Evolutionary conservation across 2,888 invertebrate genomes (phyloP).

Genomic region (Xanthia togata): DNA sequence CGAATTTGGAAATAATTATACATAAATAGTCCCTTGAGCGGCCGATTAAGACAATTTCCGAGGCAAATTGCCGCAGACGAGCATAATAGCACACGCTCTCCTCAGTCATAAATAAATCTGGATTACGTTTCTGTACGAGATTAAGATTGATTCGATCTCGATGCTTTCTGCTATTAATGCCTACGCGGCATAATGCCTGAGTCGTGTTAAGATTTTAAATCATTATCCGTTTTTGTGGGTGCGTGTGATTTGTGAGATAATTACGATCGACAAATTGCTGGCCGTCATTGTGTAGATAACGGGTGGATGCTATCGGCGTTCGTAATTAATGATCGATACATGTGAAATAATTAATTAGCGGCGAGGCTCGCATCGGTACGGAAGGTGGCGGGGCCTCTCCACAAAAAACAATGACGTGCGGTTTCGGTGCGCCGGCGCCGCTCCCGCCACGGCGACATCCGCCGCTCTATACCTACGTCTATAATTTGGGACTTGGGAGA

Average conservation of each 20-base stretch:
- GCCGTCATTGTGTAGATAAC: constrained; percentile 88
- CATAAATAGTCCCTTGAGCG: constrained; percentile 91
- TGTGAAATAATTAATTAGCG: constrained; percentile 90
- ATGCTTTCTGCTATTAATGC: constrained; percentile 89
- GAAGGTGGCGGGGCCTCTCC: constrained; percentile 81
- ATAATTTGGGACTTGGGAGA: constrained; percentile 89
- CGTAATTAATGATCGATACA: constrained; percentile 90
- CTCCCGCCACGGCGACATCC: constrained; percentile 86
- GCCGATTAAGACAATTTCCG: constrained; percentile 91
- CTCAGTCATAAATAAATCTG: constrained; percentile 90
- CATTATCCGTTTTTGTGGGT: constrained; percentile 85
- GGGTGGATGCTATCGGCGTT: constrained; percentile 82
- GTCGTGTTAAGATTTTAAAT: constrained; percentile 87
- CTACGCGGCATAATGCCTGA: constrained; percentile 83
- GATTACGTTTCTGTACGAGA: constrained; percentile 90
- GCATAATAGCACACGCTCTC: constrained; percentile 90
- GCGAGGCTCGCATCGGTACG: constrained; percentile 81
- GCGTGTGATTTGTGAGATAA: constrained; percentile 87
- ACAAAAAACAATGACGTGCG: constrained; percentile 91
- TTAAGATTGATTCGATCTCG: constrained; percentile 90
- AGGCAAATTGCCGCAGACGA: constrained; percentile 90
- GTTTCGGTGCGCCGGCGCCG: constrained; percentile 87
- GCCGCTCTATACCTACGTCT: constrained; percentile 84
- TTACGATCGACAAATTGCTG: constrained; percentile 89
- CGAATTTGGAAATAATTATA: constrained; percentile 91